These are phyloP conservation scores for Odontophorus gujanensis DNA, from an alignment of 2,113 vertebrate species.

Conservation along the genomic window DNA sequence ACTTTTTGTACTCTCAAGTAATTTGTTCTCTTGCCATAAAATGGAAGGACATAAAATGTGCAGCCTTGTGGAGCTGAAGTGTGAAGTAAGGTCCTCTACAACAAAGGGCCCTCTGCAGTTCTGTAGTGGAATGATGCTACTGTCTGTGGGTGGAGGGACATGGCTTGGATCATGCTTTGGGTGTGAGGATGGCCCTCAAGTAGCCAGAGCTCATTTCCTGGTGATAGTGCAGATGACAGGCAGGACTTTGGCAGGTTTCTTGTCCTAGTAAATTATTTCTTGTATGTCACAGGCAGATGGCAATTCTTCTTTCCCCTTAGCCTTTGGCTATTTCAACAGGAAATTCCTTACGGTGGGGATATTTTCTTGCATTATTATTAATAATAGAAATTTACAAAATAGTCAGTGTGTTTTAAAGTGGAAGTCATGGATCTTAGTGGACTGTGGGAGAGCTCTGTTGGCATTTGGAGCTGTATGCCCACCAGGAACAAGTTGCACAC, in stretches of 20 bases:
- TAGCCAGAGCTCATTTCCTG: neutral
- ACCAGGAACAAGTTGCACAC: neutral
- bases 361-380: neutral
- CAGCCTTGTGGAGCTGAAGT: neutral
- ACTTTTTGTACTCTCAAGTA: neutral
- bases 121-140: neutral
- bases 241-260: neutral
- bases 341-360: neutral
- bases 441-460: neutral
- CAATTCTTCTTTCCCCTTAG: neutral
- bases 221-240: neutral
- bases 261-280: neutral
- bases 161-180: neutral
- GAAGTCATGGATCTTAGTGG: neutral
- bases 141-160: neutral
- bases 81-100: too few species aligned
- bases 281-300: neutral
- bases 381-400: neutral
- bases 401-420: neutral
- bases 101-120: neutral
- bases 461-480: neutral
- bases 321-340: neutral
- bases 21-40: neutral
- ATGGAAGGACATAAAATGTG: neutral
- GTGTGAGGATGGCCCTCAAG: neutral